Percentiles rank a stretch among this genome's conserved stretches.
phyloP scores from a whole-genome alignment of 2,797 vertebrate genomes.

The Carcharodon carcharias region DNA sequence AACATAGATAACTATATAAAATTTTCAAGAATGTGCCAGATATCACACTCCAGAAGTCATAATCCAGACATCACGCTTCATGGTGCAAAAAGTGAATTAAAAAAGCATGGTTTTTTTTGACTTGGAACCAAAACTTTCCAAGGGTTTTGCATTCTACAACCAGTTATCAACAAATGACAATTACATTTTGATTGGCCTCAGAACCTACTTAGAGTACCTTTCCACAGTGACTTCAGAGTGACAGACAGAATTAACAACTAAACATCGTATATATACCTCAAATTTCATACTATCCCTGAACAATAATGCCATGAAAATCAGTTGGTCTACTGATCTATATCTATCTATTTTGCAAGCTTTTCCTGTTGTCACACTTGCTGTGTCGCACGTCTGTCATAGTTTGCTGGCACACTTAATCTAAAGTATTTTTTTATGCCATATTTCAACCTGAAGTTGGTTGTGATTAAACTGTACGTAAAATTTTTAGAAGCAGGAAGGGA shows the following conservation, averaged over 20 bases:
- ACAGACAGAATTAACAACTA: not conserved
- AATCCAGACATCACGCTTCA: not conserved
- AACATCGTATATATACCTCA: not conserved
- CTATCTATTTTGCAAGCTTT: not conserved
- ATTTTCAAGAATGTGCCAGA: not conserved
- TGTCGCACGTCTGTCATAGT: not conserved
- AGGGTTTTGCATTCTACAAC: not conserved
- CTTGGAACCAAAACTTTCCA: not conserved
- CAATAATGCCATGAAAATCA: not conserved
- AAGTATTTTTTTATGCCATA: not conserved
- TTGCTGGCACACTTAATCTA: not conserved
- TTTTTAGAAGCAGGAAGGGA: not conserved
- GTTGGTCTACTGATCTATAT: not conserved
- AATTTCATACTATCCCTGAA: not conserved
- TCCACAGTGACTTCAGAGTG: not conserved
- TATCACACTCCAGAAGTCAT: conserved; percentile 4
- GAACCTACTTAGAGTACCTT: not conserved
- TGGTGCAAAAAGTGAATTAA: not conserved
- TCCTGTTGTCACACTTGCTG: not conserved
- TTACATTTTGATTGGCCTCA: not conserved
- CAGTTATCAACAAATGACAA: not conserved
- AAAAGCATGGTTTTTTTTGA: not conserved
- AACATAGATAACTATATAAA: not conserved
- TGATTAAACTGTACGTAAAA: not conserved
- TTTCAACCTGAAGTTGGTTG: not conserved